phyloP scores from a whole-genome alignment of 2,113 vertebrate genomes.

The Grus americana region DNA sequence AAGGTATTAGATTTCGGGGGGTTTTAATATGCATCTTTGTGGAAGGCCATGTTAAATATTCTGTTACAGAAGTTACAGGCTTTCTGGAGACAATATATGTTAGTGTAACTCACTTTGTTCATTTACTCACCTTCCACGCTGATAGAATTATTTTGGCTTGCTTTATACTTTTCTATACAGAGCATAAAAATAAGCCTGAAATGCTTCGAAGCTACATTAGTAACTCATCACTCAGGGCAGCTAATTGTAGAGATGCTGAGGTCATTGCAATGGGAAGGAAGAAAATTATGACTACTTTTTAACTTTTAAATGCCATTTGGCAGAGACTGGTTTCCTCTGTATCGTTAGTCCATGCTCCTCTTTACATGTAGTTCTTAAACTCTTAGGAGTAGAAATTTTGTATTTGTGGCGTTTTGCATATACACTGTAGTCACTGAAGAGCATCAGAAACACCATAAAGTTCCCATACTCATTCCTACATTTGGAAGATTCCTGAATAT shows the following conservation, averaged over 20 bases:
- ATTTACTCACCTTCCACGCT: not conserved
- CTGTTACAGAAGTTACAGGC: not conserved
- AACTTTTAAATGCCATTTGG: not conserved
- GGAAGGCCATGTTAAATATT: not conserved
- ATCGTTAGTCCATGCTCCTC: not conserved
- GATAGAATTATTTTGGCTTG: not conserved
- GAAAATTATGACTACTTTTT: not conserved
- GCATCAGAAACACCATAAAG: not conserved
- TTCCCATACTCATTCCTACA: not conserved
- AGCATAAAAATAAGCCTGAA: not conserved
- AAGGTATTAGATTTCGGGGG: not conserved
- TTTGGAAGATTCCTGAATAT: not conserved
- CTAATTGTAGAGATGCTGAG: not conserved
- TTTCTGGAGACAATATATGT: not conserved
- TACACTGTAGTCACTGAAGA: not conserved
- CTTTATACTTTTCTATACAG: not conserved
- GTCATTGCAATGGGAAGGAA: not conserved
- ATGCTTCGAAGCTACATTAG: not conserved
- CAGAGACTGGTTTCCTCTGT: not conserved
- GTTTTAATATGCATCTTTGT: not conserved
- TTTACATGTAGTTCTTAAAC: not conserved
- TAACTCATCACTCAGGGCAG: not conserved
- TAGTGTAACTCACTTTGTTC: not conserved
- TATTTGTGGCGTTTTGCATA: not conserved
- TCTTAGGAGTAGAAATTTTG: not conserved